These are phyloP conservation scores for Microtus obscurus DNA, from an alignment of 2,797 vertebrate species.

Conservation along the genomic window DNA sequence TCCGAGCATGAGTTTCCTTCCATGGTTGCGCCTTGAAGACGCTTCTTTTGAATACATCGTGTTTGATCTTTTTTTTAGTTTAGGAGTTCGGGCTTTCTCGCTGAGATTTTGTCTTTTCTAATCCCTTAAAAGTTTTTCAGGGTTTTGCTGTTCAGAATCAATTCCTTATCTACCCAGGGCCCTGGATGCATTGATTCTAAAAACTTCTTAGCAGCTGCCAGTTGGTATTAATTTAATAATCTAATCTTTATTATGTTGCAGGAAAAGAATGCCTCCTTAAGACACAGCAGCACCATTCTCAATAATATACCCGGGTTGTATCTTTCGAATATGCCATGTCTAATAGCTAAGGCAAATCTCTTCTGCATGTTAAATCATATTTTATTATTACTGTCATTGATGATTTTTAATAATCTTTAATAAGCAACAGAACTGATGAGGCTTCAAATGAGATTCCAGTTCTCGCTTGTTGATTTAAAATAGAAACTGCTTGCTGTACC, in stretches of 20 bases:
- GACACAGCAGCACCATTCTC: slow-evolving; percentile 8
- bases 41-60: background rate
- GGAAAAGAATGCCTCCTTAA: slow-evolving; percentile 44
- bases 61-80: background rate
- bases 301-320: background rate
- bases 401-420: slow-evolving; percentile 21
- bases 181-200: slow-evolving; percentile 20
- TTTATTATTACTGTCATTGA: slow-evolving; percentile 26
- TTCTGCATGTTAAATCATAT: slow-evolving; percentile 44
- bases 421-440: background rate
- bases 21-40: background rate
- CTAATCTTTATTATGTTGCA: background rate
- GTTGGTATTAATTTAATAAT: slow-evolving; percentile 29
- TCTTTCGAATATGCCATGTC: background rate
- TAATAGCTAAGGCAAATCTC: background rate
- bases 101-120: background rate
- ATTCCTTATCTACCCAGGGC: background rate
- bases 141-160: background rate
- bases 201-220: slow-evolving; percentile 5
- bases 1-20: background rate
- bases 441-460: background rate
- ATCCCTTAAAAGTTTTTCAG: background rate
- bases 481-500: background rate
- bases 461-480: slow-evolving; percentile 36
- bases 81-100: background rate